phyloP scores from a whole-genome alignment of 1,140 invertebrate species.

The Prorops nasuta region DNA sequence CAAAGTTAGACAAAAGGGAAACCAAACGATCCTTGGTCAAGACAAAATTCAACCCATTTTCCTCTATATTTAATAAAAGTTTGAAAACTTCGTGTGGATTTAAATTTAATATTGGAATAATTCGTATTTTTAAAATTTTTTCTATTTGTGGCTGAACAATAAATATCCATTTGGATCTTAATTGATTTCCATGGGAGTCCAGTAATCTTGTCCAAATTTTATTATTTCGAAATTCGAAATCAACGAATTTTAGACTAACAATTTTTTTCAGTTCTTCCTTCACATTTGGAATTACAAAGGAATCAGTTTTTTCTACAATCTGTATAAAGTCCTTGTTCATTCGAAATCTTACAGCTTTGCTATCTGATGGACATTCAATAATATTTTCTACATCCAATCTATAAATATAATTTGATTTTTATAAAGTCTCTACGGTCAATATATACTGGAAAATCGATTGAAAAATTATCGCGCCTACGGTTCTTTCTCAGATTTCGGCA shows the following conservation, averaged over 20 bases:
- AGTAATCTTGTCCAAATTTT: constrained; percentile 16
- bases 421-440: no score
- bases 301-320: constrained; percentile 3
- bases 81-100: constrained; percentile 1
- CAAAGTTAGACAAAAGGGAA: neutral
- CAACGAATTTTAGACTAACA: constrained; percentile 13
- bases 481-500: neutral
- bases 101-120: constrained; percentile 10
- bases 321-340: constrained; percentile 2
- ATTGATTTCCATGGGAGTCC: constrained; percentile 14
- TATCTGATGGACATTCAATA: no score
- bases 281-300: neutral
- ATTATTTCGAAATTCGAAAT: constrained; percentile 10
- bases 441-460: neutral
- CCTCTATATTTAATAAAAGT: constrained; percentile 10
- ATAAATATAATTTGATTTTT: no score
- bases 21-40: constrained; percentile 13
- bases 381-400: no score
- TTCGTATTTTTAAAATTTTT: constrained; percentile 7
- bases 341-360: no score
- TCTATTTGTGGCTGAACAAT: constrained; percentile 19
- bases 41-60: constrained; percentile 9
- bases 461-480: constrained; percentile 14
- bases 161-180: constrained; percentile 20
- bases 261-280: constrained; percentile 8